Percentiles rank a stretch among this genome's conserved stretches.
Conservation (phyloP, 2,797 vertebrate species). For the Tragopan temminckii region DNA sequence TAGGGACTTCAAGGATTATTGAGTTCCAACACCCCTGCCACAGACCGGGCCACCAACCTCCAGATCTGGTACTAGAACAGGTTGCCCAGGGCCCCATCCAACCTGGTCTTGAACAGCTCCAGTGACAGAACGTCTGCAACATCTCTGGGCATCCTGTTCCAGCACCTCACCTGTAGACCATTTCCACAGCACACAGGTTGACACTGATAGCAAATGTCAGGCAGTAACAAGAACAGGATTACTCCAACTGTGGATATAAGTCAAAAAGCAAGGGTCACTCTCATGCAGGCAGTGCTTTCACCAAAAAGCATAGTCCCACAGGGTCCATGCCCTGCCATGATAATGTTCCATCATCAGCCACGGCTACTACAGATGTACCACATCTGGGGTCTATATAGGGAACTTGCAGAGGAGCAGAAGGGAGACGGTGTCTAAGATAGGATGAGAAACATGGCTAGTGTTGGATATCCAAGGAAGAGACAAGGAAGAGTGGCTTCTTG, state of each 20-base stretch:
- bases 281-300: neutral
- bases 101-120: too few relatives aligned
- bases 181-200: neutral
- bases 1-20: too few relatives aligned
- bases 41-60: too few relatives aligned
- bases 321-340: neutral
- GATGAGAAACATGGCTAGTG: neutral
- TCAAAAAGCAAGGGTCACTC: neutral
- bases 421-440: neutral
- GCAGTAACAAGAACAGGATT: neutral
- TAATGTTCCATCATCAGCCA: neutral
- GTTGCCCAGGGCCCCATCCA: too few relatives aligned
- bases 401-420: neutral
- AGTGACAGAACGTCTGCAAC: neutral
- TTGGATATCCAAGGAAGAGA: neutral
- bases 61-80: too few relatives aligned
- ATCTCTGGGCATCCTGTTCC: neutral
- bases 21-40: too few relatives aligned
- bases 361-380: neutral
- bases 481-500: rapidly evolving
- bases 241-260: rapidly evolving
- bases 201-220: neutral
- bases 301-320: neutral
- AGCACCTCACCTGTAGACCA: neutral
- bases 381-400: neutral